phyloP scores from a whole-genome alignment of 2,797 vertebrate genomes.

The Melopsittacus undulatus region DNA sequence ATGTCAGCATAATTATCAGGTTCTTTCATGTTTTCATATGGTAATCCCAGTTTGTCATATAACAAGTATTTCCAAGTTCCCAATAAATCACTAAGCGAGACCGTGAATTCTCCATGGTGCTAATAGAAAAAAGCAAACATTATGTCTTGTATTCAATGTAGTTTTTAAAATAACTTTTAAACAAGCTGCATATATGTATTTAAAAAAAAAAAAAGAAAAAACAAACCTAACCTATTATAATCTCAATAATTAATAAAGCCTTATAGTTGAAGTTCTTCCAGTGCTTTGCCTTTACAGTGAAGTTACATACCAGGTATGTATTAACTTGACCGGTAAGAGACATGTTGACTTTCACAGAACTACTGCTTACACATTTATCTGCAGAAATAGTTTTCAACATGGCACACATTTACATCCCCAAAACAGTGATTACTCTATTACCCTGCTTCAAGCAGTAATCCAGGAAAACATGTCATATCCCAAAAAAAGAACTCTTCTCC shows the following conservation, averaged over 20 bases:
- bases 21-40: slow-evolving; percentile 65
- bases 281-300: neutral
- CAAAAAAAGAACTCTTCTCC: neutral
- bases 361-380: neutral
- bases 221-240: neutral
- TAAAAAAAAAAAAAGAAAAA: too few species aligned
- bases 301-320: neutral
- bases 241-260: neutral
- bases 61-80: slow-evolving; percentile 89
- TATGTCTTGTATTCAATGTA: neutral
- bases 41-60: slow-evolving; percentile 86
- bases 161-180: neutral
- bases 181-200: neutral
- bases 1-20: slow-evolving; percentile 84
- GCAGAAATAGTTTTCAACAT: neutral
- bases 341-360: neutral
- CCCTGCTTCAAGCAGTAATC: neutral
- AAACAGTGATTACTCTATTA: neutral
- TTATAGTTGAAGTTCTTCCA: neutral
- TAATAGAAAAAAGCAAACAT: slow-evolving; percentile 61
- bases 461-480: neutral
- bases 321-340: neutral
- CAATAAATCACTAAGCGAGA: slow-evolving; percentile 88
- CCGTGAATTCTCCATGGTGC: slow-evolving; percentile 85
- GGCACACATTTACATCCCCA: neutral